Conservation (phyloP, 2,888 invertebrate genomes). For the Spisula solida region DNA sequence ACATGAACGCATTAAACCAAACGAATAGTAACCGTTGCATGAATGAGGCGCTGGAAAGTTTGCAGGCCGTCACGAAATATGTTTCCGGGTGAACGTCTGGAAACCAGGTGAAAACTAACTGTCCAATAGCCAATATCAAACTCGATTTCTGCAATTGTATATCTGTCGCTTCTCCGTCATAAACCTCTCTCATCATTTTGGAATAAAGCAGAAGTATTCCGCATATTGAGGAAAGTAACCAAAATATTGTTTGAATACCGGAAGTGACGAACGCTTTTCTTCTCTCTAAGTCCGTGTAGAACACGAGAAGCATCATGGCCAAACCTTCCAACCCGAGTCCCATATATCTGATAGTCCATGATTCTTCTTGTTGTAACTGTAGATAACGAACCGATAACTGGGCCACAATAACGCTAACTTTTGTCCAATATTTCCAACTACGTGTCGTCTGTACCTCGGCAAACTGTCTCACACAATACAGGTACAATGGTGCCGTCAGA, state of each 20-base stretch:
- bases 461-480: too few relatives aligned
- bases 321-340: not conserved
- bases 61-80: not conserved
- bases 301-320: conserved; percentile 44
- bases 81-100: not conserved
- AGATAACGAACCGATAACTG: conserved; percentile 36
- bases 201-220: conserved; percentile 82
- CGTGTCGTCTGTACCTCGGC: too few relatives aligned
- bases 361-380: conserved; percentile 4
- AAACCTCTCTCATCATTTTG: conserved; percentile 75
- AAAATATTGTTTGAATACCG: conserved; percentile 70
- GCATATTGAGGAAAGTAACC: conserved; percentile 74
- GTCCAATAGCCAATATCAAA: not conserved
- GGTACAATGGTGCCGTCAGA: too few relatives aligned
- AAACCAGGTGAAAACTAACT: conserved; percentile 39
- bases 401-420: not conserved
- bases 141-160: not conserved
- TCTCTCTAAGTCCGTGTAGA: conserved; percentile 50
- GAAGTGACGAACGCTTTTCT: conserved; percentile 62
- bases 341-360: conserved; percentile 26
- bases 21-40: not conserved
- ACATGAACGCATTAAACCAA: conserved; percentile 33
- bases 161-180: not conserved
- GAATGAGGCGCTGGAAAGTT: not conserved
- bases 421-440: too few relatives aligned